Conservation (phyloP, 2,113 vertebrate species). For the Menidia beryllina region DNA sequence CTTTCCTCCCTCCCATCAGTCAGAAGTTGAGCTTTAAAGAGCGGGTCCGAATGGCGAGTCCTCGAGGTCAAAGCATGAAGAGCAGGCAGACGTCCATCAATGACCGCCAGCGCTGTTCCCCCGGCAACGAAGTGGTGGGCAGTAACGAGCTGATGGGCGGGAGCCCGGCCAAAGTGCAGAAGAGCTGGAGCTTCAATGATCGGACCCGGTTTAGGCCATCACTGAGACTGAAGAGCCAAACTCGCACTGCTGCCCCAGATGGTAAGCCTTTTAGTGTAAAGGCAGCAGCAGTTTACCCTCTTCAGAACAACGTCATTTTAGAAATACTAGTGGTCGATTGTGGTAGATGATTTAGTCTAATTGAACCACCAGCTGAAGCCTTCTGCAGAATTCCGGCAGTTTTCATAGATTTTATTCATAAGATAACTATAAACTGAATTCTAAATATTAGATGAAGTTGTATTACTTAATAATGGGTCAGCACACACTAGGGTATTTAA, state of each 20-base stretch:
- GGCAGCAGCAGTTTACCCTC: no score
- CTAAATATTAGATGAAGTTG: no score
- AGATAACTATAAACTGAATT: no score
- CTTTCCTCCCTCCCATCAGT: conserved; percentile 79
- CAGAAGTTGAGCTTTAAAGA: conserved; percentile 99
- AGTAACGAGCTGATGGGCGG: conserved; percentile 75
- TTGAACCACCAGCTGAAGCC: no score
- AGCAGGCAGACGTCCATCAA: conserved; percentile 90
- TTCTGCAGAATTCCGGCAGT: no score
- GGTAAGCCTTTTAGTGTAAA: conserved; percentile 81
- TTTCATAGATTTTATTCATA: no score
- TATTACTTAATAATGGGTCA: no score
- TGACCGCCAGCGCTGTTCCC: conserved; percentile 91
- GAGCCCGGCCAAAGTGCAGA: conserved; percentile 97
- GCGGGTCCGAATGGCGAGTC: conserved; percentile 97
- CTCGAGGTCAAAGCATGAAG: conserved; percentile 95
- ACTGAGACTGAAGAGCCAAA: conserved; percentile 93
- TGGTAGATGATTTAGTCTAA: no score
- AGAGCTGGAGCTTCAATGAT: conserved; percentile 99
- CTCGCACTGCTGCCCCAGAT: conserved; percentile 86
- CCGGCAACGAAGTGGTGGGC: conserved; percentile 87
- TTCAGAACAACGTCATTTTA: no score
- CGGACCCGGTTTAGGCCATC: conserved; percentile 95
- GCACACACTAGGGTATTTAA: no score
- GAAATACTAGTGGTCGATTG: no score